A percentile compares a stretch with the other conserved stretches of the same genome.
Conservation (phyloP, 2,113 vertebrate genomes). For the Manacus vitellinus region DNA sequence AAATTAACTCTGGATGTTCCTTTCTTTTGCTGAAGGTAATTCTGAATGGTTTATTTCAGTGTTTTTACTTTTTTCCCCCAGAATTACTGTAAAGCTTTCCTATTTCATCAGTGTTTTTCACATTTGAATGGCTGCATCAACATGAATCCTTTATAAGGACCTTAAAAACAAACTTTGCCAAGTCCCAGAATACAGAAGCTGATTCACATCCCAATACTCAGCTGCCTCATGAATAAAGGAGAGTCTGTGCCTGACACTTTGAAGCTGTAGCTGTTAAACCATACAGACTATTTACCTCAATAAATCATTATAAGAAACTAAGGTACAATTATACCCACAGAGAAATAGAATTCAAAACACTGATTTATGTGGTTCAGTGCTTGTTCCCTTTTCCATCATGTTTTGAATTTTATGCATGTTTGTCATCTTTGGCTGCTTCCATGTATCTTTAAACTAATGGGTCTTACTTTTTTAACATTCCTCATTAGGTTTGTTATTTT, state of each 20-base stretch:
- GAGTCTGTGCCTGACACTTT: slow-evolving; percentile 83
- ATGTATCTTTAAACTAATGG: slow-evolving; percentile 83
- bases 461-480: slow-evolving; percentile 77
- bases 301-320: slow-evolving; percentile 88
- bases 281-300: slow-evolving; percentile 87
- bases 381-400: slow-evolving; percentile 78
- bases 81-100: slow-evolving; percentile 83
- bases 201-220: slow-evolving; percentile 82
- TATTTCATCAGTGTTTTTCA: slow-evolving; percentile 82
- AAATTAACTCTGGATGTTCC: slow-evolving; percentile 58
- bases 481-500: slow-evolving; percentile 83
- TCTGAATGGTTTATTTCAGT: slow-evolving; percentile 75
- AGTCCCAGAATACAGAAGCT: slow-evolving; percentile 84
- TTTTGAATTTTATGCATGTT: slow-evolving; percentile 84
- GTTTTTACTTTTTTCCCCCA: slow-evolving; percentile 74
- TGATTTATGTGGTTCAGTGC: slow-evolving; percentile 82
- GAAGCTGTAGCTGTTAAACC: slow-evolving; percentile 86
- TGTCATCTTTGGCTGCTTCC: slow-evolving; percentile 83
- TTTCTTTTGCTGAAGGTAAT: slow-evolving; percentile 71
- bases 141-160: slow-evolving; percentile 84
- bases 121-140: slow-evolving; percentile 84
- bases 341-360: slow-evolving; percentile 84
- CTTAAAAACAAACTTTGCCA: slow-evolving; percentile 85
- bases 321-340: slow-evolving; percentile 85
- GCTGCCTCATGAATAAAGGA: slow-evolving; percentile 85